These are phyloP conservation scores for Dicerorhinus sumatrensis DNA, from an alignment of 2,113 vertebrate genomes.

Conservation along the genomic window DNA sequence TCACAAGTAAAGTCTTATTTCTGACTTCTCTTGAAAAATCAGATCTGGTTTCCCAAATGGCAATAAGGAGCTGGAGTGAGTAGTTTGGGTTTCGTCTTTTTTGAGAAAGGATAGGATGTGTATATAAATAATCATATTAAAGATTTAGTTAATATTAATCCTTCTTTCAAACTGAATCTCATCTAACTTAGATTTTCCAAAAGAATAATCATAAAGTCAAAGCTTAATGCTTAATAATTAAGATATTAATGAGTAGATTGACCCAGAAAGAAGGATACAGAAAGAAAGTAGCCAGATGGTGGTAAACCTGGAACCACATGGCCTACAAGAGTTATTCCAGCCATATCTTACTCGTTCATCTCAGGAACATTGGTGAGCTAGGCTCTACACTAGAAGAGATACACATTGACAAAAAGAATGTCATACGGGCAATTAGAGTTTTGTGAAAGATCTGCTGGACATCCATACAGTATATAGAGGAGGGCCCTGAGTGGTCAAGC, in stretches of 20 bases:
- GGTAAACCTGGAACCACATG: neutral
- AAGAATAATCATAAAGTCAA: neutral
- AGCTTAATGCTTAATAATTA: neutral
- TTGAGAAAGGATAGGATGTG: neutral
- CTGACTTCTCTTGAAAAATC: slow-evolving; percentile 23
- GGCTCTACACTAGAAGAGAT: neutral
- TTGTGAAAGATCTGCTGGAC: neutral
- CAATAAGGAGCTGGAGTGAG: neutral
- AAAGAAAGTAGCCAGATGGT: neutral
- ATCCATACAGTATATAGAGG: neutral
- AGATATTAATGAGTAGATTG: neutral
- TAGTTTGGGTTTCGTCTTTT: neutral
- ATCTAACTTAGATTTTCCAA: neutral
- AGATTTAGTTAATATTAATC: neutral
- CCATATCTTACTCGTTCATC: neutral
- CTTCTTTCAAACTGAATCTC: neutral
- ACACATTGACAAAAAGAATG: neutral
- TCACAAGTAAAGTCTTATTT: neutral
- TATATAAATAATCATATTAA: neutral
- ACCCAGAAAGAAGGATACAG: neutral
- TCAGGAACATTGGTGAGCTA: neutral
- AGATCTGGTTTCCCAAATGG: neutral
- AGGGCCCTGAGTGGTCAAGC: neutral
- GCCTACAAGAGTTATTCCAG: neutral
- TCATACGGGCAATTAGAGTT: neutral